Evolutionary conservation across 2,797 vertebrate genomes (phyloP).

Genomic region (Meriones psammophilus): DNA sequence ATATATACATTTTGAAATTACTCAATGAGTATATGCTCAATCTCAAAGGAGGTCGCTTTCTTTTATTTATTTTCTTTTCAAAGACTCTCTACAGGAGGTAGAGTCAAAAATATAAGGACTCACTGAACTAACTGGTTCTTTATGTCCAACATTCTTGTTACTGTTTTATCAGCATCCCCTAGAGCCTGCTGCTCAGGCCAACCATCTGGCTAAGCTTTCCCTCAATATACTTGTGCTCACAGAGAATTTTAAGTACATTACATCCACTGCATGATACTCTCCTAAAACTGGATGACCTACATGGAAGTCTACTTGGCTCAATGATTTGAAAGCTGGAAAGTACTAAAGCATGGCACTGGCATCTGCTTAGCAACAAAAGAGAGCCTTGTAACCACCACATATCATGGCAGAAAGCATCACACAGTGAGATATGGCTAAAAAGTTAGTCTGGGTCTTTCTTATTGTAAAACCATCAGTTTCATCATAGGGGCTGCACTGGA

Average conservation of each 20-base stretch:
- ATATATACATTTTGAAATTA: slow-evolving; percentile 12
- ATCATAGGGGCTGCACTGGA: background rate
- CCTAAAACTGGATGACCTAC: background rate
- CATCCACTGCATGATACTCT: background rate
- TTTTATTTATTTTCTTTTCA: background rate
- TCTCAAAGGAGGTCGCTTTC: background rate
- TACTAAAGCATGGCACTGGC: background rate
- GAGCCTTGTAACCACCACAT: background rate
- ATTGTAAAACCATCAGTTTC: background rate
- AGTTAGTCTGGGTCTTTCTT: background rate
- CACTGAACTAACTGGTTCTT: background rate
- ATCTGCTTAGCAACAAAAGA: background rate
- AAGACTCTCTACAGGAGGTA: background rate
- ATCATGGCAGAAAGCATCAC: background rate
- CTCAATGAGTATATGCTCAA: background rate
- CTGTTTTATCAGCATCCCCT: background rate
- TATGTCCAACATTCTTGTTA: background rate
- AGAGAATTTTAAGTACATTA: slow-evolving; percentile 64
- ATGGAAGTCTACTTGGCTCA: background rate
- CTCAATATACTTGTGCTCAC: slow-evolving; percentile 47
- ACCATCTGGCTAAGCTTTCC: background rate
- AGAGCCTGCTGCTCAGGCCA: background rate
- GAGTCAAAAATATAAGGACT: background rate
- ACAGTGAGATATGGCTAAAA: background rate
- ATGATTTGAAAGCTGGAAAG: background rate